These are phyloP conservation scores for Pristionchus fissidentatus DNA, from an alignment of 2,888 invertebrate genomes.

Conservation along the genomic window DNA sequence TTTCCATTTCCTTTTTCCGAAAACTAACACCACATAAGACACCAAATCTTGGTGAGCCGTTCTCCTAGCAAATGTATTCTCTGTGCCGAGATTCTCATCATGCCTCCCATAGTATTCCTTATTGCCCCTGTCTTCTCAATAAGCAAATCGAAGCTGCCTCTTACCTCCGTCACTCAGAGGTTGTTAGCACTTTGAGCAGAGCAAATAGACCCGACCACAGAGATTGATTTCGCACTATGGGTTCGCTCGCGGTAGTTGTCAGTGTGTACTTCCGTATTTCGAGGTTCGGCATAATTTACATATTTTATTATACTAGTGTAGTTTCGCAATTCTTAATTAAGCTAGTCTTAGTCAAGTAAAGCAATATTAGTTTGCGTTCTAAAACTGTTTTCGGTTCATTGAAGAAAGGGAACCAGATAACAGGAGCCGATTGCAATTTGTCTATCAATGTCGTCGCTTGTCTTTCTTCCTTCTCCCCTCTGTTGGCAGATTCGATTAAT, in stretches of 20 bases:
- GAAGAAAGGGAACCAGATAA: too few relatives aligned
- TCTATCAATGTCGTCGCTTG: not conserved
- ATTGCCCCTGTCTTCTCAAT: too few relatives aligned
- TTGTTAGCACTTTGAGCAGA: conserved; percentile 40
- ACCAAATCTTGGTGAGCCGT: too few relatives aligned
- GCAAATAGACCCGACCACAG: not conserved
- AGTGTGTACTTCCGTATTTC: not conserved
- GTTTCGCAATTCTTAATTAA: not conserved
- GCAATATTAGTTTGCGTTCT: not conserved
- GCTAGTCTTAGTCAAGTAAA: too few relatives aligned
- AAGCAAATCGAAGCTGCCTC: too few relatives aligned
- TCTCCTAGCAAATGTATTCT: too few relatives aligned
- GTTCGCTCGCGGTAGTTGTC: not conserved
- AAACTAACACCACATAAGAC: too few relatives aligned
- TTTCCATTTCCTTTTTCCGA: too few relatives aligned
- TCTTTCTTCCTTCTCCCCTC: conserved; percentile 15
- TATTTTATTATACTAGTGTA: not conserved
- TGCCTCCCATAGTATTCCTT: too few relatives aligned
- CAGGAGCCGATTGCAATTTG: too few relatives aligned
- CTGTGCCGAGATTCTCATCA: too few relatives aligned
- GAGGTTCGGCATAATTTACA: not conserved
- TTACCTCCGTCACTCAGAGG: conserved; percentile 21
- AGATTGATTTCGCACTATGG: conserved; percentile 29
- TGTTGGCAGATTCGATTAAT: conserved; percentile 41
- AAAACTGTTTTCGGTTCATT: not conserved